phyloP scores from a whole-genome alignment of 2,113 vertebrate species.

The Pseudolaguvia tuberculata region DNA sequence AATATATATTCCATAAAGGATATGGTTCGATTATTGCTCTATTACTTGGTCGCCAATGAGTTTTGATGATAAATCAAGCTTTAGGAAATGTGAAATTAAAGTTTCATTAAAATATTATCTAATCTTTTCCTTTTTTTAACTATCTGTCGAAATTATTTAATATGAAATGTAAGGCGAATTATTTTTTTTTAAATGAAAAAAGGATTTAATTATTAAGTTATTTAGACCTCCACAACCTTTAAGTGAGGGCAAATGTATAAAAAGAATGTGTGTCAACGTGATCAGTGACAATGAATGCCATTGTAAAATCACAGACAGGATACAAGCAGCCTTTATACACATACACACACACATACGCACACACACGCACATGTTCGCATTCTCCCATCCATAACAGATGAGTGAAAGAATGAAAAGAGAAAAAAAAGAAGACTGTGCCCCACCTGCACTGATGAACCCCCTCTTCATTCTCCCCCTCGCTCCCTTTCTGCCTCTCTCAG shows the following conservation, averaged over 20 bases:
- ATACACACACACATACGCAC: not conserved
- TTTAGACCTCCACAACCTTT: not conserved
- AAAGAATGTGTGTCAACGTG: not conserved
- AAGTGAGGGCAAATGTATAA: not conserved
- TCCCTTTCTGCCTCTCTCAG: conserved; percentile 30
- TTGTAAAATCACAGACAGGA: not conserved
- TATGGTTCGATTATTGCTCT: no score
- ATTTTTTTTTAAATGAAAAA: no score
- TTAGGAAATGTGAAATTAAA: no score
- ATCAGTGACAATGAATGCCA: not conserved
- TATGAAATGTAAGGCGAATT: no score
- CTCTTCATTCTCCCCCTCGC: not conserved
- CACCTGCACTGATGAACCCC: conserved; percentile 19
- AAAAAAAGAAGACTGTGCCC: conserved; percentile 4
- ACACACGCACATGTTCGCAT: not conserved
- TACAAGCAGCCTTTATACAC: not conserved
- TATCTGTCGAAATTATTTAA: no score
- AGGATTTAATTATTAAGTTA: not conserved
- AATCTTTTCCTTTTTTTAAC: no score
- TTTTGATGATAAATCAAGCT: no score
- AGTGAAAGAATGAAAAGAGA: conserved; percentile 22
- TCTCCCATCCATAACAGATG: not conserved
- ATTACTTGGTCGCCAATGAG: no score
- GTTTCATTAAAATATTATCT: no score
- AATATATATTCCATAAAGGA: no score